These are phyloP conservation scores for Onychomys torridus DNA, from an alignment of 2,797 vertebrate genomes.

Conservation along the genomic window DNA sequence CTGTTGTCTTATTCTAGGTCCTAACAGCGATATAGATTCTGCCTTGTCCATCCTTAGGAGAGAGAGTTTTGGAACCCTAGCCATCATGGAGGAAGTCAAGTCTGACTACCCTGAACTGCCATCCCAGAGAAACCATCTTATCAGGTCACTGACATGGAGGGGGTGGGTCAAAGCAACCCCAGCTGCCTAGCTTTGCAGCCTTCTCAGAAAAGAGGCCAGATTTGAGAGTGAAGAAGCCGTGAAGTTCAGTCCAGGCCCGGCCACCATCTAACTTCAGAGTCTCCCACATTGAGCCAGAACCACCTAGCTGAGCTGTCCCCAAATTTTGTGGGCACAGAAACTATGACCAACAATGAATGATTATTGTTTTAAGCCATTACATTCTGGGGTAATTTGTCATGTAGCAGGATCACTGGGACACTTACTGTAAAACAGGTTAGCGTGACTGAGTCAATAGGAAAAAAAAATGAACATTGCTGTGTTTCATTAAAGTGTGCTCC, in stretches of 20 bases:
- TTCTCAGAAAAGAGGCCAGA: not conserved
- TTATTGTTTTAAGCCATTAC: conserved; percentile 46
- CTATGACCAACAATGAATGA: not conserved
- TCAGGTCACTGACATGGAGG: not conserved
- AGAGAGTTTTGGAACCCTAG: not conserved
- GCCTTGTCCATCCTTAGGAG: not conserved
- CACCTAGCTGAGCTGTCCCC: not conserved
- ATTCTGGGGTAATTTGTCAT: conserved; percentile 21
- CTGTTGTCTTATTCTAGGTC: not conserved
- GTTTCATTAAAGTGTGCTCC: not conserved
- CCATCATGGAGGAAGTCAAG: not conserved
- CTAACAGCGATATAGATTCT: not conserved
- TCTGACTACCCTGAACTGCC: not conserved
- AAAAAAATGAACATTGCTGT: not conserved
- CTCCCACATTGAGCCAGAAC: not conserved
- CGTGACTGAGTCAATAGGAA: not conserved
- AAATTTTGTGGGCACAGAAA: conserved; percentile 39
- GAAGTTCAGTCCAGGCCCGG: not conserved
- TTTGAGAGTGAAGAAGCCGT: not conserved
- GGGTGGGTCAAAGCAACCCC: not conserved
- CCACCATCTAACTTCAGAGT: not conserved
- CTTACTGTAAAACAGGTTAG: conserved; percentile 44
- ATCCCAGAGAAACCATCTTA: not conserved
- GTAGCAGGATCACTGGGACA: not conserved
- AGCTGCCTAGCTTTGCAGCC: not conserved